Evolutionary conservation across 2,888 invertebrate species (phyloP).

Genomic region (Ophion slaviceki): DNA sequence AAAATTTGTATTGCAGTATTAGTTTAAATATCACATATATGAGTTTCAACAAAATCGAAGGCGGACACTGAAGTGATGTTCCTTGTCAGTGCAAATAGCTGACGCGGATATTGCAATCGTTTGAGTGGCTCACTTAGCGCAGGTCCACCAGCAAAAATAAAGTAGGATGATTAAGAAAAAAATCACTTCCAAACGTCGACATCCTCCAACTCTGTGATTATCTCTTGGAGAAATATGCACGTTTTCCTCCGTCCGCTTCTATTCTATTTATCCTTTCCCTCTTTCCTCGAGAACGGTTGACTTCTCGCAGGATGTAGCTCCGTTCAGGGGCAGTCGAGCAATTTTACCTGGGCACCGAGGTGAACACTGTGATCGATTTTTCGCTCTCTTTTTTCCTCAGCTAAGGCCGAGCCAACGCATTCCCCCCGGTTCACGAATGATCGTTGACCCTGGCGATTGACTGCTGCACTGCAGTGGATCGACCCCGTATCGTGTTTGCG

Average conservation of each 20-base stretch:
- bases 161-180: neutral
- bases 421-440: slow-evolving; percentile 44
- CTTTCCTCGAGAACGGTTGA: neutral
- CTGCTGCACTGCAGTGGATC: slow-evolving; percentile 27
- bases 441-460: slow-evolving; percentile 51
- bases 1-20: no score
- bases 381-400: slow-evolving; percentile 8
- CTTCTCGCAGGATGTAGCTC: neutral
- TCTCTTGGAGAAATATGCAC: no score
- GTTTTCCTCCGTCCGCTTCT: no score
- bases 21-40: no score
- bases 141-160: neutral
- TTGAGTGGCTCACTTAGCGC: no score
- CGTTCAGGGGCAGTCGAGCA: neutral
- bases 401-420: slow-evolving; percentile 15
- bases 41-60: no score
- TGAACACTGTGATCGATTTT: neutral
- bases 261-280: neutral
- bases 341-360: neutral
- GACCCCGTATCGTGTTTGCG: slow-evolving; percentile 35
- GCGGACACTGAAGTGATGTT: no score
- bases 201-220: no score
- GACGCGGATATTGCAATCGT: no score
- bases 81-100: no score
- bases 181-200: neutral